phyloP scores from a whole-genome alignment of 2,113 vertebrate species.

The Cercopithecus mona region DNA sequence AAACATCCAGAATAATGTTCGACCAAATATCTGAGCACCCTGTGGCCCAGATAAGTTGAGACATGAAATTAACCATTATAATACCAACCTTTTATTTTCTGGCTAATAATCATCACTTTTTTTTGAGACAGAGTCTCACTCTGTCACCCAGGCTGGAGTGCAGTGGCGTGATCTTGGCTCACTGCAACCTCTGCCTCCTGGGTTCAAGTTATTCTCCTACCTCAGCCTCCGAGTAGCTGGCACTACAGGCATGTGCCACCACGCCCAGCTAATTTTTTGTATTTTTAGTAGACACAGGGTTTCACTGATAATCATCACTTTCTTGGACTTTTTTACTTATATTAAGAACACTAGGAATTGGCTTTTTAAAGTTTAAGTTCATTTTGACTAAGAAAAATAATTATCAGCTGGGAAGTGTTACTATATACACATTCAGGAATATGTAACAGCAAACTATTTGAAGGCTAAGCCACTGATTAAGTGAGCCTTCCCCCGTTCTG shows the following conservation, averaged over 20 bases:
- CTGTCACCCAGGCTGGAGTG: no score
- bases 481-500: background rate
- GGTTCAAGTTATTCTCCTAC: no score
- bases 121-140: no score
- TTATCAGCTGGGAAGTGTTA: background rate
- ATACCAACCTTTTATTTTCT: background rate
- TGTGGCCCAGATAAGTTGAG: background rate
- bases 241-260: no score
- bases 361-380: background rate
- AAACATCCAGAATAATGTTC: background rate
- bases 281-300: no score
- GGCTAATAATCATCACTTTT: background rate
- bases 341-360: background rate
- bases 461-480: background rate
- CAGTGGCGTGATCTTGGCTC: no score
- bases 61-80: background rate
- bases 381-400: background rate
- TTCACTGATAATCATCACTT: background rate
- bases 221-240: no score
- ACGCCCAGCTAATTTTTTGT: no score
- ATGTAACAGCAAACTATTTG: background rate
- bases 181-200: no score
- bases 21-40: background rate
- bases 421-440: background rate
- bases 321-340: background rate